Conservation (phyloP, 2,888 invertebrate genomes). For the Pristionchus maxplancki region DNA sequence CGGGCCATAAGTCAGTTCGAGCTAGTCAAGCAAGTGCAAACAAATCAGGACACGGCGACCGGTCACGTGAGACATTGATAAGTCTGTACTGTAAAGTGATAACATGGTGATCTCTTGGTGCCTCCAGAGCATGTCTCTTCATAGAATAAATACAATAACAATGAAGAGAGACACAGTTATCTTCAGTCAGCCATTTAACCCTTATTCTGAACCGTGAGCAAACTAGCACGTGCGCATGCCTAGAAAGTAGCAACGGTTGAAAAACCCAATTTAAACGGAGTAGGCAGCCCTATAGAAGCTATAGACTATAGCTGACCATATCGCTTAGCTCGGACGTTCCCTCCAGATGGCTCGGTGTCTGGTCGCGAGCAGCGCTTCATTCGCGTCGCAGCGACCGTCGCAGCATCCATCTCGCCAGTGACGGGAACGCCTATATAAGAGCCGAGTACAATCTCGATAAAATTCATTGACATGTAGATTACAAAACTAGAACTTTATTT, state of each 20-base stretch:
- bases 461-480: not conserved
- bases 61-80: constrained; percentile 14
- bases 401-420: constrained; percentile 70
- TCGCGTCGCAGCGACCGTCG: constrained; percentile 66
- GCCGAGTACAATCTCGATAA: not conserved
- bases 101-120: not conserved
- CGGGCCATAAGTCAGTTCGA: not conserved
- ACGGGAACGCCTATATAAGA: constrained; percentile 68
- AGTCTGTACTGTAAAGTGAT: not conserved
- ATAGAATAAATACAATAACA: not conserved
- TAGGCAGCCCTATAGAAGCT: no score
- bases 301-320: no score
- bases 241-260: no score
- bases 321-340: constrained; percentile 55
- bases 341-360: constrained; percentile 57
- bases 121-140: not conserved
- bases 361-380: constrained; percentile 71
- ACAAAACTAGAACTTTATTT: no score
- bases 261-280: no score
- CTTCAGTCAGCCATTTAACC: no score
- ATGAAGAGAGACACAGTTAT: constrained; percentile 1
- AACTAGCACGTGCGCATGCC: no score
- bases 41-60: not conserved
- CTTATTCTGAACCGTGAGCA: no score
- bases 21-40: not conserved